Evolutionary conservation across 2,113 vertebrate genomes (phyloP), one percentile per base, ranked within the genome.

Genomic region (Daubentonia madagascariensis): DNA sequence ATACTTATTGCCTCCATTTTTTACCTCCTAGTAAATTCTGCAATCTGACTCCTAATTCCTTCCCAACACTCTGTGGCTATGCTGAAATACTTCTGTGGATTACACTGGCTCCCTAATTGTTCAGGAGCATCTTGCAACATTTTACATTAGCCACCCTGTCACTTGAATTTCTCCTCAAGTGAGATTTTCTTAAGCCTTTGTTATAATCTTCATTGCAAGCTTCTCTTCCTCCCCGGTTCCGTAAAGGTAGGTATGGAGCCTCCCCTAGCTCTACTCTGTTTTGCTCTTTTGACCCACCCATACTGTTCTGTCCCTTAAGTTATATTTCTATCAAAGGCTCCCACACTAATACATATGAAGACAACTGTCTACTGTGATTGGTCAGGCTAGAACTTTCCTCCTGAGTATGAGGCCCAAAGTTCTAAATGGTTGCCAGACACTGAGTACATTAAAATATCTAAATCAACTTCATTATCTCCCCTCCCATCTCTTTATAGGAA

Each of bases 41-140:
- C 5, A 48, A 4, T 50, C 54, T 35, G 10, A 61, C 22, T 75
- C 25, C 40, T 57, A 0, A 6, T 13, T 17, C 43, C 40, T 52
- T 76, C 54, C 28, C 32, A 1, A 13, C 25, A 7, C 48, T 35
- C 78, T 13, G 4, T 32, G 37, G 0, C 61, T 89, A 1, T 78
- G 61, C 18, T 18, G 4, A 40, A 67, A 35, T 17, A 20, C 40
- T 25, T 30, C 50, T 48, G 5, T 16, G 76, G 45, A 3, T 25
- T 50, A 22, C 2, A 2, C 1, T 61, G 70, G 28, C 0, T 40
- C 35, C 32, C 11, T 48, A 1, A 7, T 20, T 10, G 6, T 72
- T 43, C 32, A 50, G 14, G 32, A 52, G 63, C 17, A 13, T 72
- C 5, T 91, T 57, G 18, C 20, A 86, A 3, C 30, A 35, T 63